Evolutionary conservation across 2,888 invertebrate species (phyloP), one percentile per base, ranked within the genome.

Genomic region (Hypena proboscidalis): DNA sequence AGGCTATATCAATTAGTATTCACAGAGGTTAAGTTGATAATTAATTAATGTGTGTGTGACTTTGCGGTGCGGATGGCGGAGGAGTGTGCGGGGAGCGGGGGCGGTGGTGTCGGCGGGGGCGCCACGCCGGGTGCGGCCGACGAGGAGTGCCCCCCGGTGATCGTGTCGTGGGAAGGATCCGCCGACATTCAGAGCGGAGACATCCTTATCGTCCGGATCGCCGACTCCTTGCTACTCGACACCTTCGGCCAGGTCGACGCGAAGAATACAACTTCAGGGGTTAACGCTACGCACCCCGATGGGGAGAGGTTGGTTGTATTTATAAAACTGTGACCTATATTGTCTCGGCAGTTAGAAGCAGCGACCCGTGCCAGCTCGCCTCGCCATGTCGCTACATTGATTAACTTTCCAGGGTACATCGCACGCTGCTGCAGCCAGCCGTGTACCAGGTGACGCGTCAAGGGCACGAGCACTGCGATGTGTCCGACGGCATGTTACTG

Each of bases 101-200:
- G n/a, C n/a, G n/a, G n/a, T n/a, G n/a, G n/a, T n/a, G 27, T 4
- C 27, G 17, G 46, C 31, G 46, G 58, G 39, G 59, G 45, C n/a
- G 30, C 55, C 22, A 59, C 58, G 35, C 39, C 52, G 55, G 67
- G 71, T 40, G 73, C 67, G 54, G 59, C 64, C 41, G 90, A 85
- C 47, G 90, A 88, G 53, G 92, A 91, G 58, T 93, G 93, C 64
- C 85, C 90, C 57, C 92, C 93, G 57, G 90, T 92, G 83, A 85
- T 92, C 62, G 88, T 92, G 56, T 93, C 93, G 46, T 94, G 94
- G 94, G 93, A 94, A 70, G 94, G 93, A 30, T 85, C 92, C 46
- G 92, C 92, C 20, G 94, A 94, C 80, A 94, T 95, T 59, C 95
- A 95, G 80, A 94, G 93, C 56, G 95, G 94, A 9, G 95, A 95